phyloP scores from a whole-genome alignment of 2,113 vertebrate species.

The Arothron firmamentum region DNA sequence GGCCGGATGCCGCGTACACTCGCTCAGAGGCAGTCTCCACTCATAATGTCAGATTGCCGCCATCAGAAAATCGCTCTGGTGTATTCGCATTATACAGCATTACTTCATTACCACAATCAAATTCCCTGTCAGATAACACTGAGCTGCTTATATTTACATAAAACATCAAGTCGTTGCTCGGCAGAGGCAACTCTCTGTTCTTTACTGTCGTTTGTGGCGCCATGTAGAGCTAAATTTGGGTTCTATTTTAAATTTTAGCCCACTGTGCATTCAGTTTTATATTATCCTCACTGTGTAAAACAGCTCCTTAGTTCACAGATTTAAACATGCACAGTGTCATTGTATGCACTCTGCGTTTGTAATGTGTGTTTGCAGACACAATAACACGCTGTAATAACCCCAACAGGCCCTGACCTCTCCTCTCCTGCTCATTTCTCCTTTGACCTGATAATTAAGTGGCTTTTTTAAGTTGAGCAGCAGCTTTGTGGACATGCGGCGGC shows the following conservation, averaged over 20 bases:
- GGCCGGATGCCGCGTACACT: neutral
- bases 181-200: no score
- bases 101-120: slow-evolving; percentile 21
- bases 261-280: no score
- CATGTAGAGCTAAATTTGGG: no score
- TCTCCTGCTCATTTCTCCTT: slow-evolving; percentile 45
- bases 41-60: neutral
- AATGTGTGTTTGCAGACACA: neutral
- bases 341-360: no score
- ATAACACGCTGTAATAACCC: slow-evolving; percentile 27
- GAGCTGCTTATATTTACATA: slow-evolving; percentile 1
- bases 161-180: no score
- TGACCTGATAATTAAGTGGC: slow-evolving; percentile 65
- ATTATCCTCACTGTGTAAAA: no score
- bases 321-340: no score
- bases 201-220: no score
- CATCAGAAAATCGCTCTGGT: neutral
- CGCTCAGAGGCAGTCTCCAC: slow-evolving; percentile 9
- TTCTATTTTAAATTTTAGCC: no score
- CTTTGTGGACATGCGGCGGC: slow-evolving; percentile 37
- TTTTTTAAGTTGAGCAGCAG: slow-evolving; percentile 54
- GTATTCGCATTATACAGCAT: slow-evolving; percentile 1
- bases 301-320: no score
- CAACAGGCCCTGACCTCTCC: slow-evolving; percentile 1
- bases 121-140: slow-evolving; percentile 21